These are phyloP conservation scores for Ploceus nigricollis DNA, from an alignment of 2,113 vertebrate species.

Conservation along the genomic window DNA sequence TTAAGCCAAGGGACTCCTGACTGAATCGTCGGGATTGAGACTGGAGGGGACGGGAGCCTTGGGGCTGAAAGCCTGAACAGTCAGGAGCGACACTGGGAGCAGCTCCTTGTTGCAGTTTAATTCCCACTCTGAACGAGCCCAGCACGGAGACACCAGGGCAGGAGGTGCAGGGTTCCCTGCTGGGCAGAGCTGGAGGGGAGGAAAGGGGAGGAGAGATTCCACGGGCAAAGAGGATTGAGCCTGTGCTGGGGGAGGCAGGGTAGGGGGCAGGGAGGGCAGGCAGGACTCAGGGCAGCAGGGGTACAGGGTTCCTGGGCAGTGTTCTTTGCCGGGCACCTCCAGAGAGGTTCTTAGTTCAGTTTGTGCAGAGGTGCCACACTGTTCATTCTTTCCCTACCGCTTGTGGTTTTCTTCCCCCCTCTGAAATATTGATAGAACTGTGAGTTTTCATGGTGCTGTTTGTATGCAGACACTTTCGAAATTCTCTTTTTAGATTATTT, in stretches of 20 bases:
- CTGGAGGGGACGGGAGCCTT: not conserved
- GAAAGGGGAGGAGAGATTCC: too few relatives aligned
- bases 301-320: not conserved
- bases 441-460: not conserved
- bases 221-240: not conserved
- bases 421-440: not conserved
- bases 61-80: not conserved
- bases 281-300: not conserved
- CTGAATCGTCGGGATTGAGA: not conserved
- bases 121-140: not conserved
- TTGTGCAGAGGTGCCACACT: not conserved
- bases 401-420: not conserved
- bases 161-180: not conserved
- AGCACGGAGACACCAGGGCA: not conserved
- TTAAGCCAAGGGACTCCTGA: not conserved
- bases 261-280: not conserved
- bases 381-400: not conserved
- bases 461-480: not conserved
- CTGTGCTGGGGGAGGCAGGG: not conserved
- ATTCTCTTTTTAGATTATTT: not conserved
- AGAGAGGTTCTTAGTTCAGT: not conserved
- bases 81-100: rapidly evolving
- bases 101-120: rapidly evolving
- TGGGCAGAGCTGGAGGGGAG: not conserved
- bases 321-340: not conserved